Evolutionary conservation across 2,113 vertebrate species (phyloP).

Genomic region (Phylloscopus trochilus): DNA sequence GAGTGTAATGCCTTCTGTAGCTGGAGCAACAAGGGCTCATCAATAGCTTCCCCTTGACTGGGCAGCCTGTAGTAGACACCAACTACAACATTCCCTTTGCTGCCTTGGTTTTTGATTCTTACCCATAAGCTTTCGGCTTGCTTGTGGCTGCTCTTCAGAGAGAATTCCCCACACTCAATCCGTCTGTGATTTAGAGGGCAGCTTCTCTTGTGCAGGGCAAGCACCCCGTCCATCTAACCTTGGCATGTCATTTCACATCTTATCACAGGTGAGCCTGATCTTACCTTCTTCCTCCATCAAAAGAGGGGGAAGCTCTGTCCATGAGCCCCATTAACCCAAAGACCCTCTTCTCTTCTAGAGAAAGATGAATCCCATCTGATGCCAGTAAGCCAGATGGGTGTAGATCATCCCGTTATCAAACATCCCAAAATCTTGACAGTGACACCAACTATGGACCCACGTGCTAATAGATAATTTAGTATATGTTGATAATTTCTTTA

Average conservation of each 20-base stretch:
- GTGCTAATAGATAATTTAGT: not conserved
- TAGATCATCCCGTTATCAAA: not conserved
- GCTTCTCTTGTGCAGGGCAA: not conserved
- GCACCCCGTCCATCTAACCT: not conserved
- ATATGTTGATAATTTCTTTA: not conserved
- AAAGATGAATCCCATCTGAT: not conserved
- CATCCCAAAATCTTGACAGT: not conserved
- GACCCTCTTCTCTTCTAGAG: not conserved
- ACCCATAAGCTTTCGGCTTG: not conserved
- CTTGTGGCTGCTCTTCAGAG: not conserved
- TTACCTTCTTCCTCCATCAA: not conserved
- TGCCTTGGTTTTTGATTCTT: not conserved
- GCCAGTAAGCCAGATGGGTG: not conserved
- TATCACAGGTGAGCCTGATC: not conserved
- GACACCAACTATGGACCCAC: not conserved
- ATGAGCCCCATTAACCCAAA: not conserved
- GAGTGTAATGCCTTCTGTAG: not conserved
- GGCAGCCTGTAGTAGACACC: not conserved
- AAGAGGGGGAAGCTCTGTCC: not conserved
- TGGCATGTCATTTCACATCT: not conserved
- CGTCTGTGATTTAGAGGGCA: not conserved
- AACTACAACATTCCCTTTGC: not conserved
- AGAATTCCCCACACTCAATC: not conserved
- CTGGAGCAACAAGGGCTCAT: not conserved
- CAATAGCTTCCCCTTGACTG: not conserved